Evolutionary conservation across 1,140 invertebrate genomes (phyloP).

Genomic region (Pseudobourletiella spinata): DNA sequence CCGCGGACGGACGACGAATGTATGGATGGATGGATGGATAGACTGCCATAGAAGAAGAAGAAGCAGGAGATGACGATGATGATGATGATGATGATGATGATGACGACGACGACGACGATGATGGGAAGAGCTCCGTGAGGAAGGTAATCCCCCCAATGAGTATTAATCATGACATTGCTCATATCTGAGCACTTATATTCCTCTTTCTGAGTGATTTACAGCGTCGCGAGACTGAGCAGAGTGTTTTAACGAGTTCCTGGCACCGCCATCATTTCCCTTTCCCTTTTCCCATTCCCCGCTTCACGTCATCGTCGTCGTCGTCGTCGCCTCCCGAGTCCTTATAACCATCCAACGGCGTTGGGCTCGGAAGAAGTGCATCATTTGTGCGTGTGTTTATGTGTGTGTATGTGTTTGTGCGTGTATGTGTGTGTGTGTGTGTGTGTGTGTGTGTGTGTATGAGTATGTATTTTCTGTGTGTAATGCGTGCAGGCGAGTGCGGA

Average conservation of each 20-base stretch:
- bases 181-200: constrained; percentile 7
- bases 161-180: constrained; percentile 14
- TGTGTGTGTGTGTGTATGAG: too few relatives aligned
- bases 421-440: too few relatives aligned
- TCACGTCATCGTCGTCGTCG: not conserved
- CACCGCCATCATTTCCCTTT: constrained; percentile 33
- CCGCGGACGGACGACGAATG: too few relatives aligned
- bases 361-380: constrained; percentile 7
- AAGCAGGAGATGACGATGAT: not conserved
- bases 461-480: too few relatives aligned
- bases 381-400: too few relatives aligned
- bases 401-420: too few relatives aligned
- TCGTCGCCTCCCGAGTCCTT: not conserved
- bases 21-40: too few relatives aligned
- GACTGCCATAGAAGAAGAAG: too few relatives aligned
- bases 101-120: too few relatives aligned
- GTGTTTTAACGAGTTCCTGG: constrained; percentile 43
- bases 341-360: too few relatives aligned
- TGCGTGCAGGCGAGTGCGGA: too few relatives aligned
- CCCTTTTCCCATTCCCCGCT: not conserved
- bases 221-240: constrained; percentile 14
- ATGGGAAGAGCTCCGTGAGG: not conserved
- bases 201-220: constrained; percentile 29
- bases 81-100: too few relatives aligned
- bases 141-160: not conserved